Evolutionary conservation across 2,888 invertebrate genomes (phyloP).

Genomic region (Carpatolechia fugitivella): DNA sequence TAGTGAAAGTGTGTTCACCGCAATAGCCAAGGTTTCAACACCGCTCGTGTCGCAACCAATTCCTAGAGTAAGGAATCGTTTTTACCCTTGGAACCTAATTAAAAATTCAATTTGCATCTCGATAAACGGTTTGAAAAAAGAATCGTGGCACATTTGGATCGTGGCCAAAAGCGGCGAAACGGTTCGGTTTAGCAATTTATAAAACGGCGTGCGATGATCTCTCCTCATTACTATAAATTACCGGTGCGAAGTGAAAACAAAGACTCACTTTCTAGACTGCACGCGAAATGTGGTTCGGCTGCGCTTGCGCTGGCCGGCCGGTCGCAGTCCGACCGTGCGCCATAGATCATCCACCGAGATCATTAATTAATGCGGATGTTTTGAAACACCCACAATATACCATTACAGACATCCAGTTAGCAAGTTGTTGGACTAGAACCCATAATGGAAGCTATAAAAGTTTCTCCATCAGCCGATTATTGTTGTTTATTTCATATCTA

Average conservation of each 20-base stretch:
- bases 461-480: conserved; percentile 2
- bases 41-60: conserved; percentile 27
- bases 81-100: conserved; percentile 28
- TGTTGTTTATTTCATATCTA: not conserved
- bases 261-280: conserved; percentile 70
- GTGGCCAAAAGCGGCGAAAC: conserved; percentile 47
- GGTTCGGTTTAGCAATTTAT: conserved; percentile 53
- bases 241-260: conserved; percentile 68
- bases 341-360: conserved; percentile 51
- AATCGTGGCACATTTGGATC: conserved; percentile 48
- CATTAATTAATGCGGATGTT: conserved; percentile 59
- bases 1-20: conserved; percentile 59
- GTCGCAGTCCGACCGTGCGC: conserved; percentile 27
- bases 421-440: conserved; percentile 2
- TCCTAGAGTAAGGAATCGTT: conserved; percentile 16
- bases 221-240: conserved; percentile 69
- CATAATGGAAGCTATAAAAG: conserved; percentile 1
- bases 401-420: not conserved
- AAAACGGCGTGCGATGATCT: conserved; percentile 64
- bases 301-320: conserved; percentile 33
- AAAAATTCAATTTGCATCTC: conserved; percentile 32
- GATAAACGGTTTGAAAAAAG: conserved; percentile 25
- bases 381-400: conserved; percentile 32
- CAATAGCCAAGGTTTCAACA: conserved; percentile 55
- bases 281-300: conserved; percentile 55